A percentile compares a stretch with the other conserved stretches of the same genome.
phyloP scores from a whole-genome alignment of 2,797 vertebrate species.

The Poliocrania exsul region DNA sequence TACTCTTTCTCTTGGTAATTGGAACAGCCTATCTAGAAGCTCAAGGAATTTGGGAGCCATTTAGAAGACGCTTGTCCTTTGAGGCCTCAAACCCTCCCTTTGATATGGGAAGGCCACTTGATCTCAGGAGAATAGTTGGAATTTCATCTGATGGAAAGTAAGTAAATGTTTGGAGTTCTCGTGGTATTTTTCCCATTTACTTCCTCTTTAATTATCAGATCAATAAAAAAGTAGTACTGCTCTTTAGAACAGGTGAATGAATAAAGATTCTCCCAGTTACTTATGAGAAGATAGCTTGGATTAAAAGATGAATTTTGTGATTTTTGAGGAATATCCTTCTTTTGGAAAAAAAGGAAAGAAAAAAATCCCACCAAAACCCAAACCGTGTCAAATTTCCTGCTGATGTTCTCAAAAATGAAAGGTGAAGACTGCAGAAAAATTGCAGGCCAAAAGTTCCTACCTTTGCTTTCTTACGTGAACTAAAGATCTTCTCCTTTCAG shows the following conservation, averaged over 20 bases:
- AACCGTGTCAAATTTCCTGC: not conserved
- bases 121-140: slow-evolving; percentile 98
- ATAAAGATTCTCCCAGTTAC: not conserved
- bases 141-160: slow-evolving; percentile 94
- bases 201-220: not conserved
- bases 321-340: not conserved
- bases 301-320: not conserved
- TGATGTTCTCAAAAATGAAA: not conserved
- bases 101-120: slow-evolving; percentile 94
- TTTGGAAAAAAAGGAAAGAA: rapidly evolving
- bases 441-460: not conserved
- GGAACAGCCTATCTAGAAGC: slow-evolving; percentile 96
- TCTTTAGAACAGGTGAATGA: not conserved
- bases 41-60: slow-evolving; percentile 98
- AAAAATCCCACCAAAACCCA: not conserved
- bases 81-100: slow-evolving; percentile 89
- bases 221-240: not conserved
- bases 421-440: not conserved
- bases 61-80: slow-evolving; percentile 91
- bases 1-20: slow-evolving; percentile 96
- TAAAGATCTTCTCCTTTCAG: not conserved
- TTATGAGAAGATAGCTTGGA: not conserved
- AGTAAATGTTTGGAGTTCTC: slow-evolving; percentile 48
- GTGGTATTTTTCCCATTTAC: not conserved
- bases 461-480: not conserved